Evolutionary conservation across 2,888 invertebrate genomes (phyloP), one percentile per base, ranked within the genome.

Genomic region (Synanthedon andrenaeformis): DNA sequence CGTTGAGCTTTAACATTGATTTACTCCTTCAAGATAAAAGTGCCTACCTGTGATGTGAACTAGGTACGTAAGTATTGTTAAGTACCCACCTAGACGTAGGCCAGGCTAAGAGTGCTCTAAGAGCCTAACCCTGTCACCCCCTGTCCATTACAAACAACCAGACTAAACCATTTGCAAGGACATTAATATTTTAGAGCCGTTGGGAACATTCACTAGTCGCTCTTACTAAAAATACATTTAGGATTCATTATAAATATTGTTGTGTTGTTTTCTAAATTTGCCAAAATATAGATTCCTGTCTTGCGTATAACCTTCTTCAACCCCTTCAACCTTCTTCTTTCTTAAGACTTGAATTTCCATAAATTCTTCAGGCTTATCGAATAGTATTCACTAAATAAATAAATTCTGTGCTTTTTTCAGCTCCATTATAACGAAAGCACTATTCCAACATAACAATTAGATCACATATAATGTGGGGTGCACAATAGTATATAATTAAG

Each of bases 31-130:
- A 14, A 45, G 45, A 45, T 45, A 14, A 45, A 45, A 45, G 45
- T 4, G 13, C 45, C 13, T 45, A 8, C 45, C 35, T 35, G 10
- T 35, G 35, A 35, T 35, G 35, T 45, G 45, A 45, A 45, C 45
- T 45, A 45, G 45, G 13, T 45, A 14, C 45, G 14, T 67, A 69
- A 66, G 71, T 74, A 69, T 68, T 69, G 70, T 75, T 57, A 62
- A 76, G 74, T 62, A 59, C 65, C 64, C 60, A 64, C 69, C 72
- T 72, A 72, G 69, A 70, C 72, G 64, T 45, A 58, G 35, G 35
- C 67, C 62, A 58, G 53, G 57, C 52, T 60, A 59, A 74, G 72
- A 58, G 72, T 64, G 55, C 63, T 60, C 61, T 62, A 61, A 71
- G 66, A 58, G 64, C 60, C 58, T 63, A 63, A 66, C 66, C 69